Conservation (phyloP, 2,113 vertebrate species). For the Toxotes jaculatrix region DNA sequence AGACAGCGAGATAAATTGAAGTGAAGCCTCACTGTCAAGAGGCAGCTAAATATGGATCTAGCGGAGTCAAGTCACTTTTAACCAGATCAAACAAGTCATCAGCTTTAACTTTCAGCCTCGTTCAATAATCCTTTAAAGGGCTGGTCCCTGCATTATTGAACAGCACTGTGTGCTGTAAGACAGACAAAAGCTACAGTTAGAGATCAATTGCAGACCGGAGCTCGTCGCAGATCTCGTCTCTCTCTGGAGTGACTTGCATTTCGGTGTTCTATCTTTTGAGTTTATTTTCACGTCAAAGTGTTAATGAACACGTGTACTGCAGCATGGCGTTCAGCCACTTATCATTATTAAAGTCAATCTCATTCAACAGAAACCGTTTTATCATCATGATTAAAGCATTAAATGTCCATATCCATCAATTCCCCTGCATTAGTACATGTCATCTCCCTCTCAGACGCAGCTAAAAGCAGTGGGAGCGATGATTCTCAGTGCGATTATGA, state of each 20-base stretch:
- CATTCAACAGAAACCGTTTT: neutral
- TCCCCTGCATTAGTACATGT: neutral
- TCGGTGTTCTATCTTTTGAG: neutral
- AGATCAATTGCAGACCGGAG: conserved; percentile 27
- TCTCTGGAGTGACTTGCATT: conserved; percentile 2
- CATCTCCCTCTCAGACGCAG: neutral
- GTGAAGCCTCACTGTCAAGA: conserved; percentile 40
- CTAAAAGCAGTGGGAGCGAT: conserved; percentile 23
- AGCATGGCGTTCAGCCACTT: neutral
- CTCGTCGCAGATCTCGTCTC: neutral
- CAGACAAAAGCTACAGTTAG: neutral
- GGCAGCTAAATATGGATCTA: conserved; percentile 50
- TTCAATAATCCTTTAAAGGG: conserved; percentile 51
- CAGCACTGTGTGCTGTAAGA: conserved; percentile 17
- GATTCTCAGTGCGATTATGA: conserved; percentile 28
- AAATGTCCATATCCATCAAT: conserved; percentile 10
- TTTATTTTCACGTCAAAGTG: neutral
- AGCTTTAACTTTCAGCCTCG: conserved; percentile 34
- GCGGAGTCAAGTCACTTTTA: conserved; percentile 48
- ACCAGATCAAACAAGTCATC: conserved; percentile 64
- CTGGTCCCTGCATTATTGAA: conserved; percentile 50
- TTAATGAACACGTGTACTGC: neutral
- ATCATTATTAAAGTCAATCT: neutral
- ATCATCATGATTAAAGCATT: conserved; percentile 14
- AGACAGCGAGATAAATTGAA: conserved; percentile 42